Evolutionary conservation across 2,888 invertebrate species (phyloP), one percentile per base, ranked within the genome.

Genomic region (Caenorhabditis wallacei): DNA sequence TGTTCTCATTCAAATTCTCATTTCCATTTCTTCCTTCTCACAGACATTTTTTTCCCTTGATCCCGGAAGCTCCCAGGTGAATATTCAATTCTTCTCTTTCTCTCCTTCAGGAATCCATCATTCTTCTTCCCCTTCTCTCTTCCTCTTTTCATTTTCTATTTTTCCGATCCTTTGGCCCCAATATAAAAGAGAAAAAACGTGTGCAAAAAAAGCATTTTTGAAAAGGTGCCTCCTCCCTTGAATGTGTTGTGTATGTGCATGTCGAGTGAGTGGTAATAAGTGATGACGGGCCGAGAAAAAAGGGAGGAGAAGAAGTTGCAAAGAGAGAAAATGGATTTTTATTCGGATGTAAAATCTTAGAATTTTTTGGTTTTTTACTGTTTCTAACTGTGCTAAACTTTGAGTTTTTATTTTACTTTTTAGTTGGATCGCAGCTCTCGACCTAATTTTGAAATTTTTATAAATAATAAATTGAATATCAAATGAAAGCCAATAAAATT

Each of bases 251-350:
- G 37, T 56, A 16, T 57, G 51, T 48, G 51, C 59, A 66, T 46
- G 57, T 74, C 72, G 74, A 74, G 71, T 63, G 59, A 74, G 75
- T 37, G 76, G 76, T 76, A 76, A 76, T 76, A 76, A 76, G 76
- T 69, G 68, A 76, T 61, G 76, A 68, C 66, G 72, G 57, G 43
- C 35, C 7, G n/a, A n/a, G 20, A 11, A n/a, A 13, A 56, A 26
- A 22, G 51, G 18, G 24, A 30, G 35, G 18, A 35, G 40, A 53
- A 40, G 40, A 40, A 40, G 40, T 40, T 40, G 40, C 13, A 40
- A 13, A 40, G 16, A 8, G 13, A 30, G 30, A 30, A 16, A 40
- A 8, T 53, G 61, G 35, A 51, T 71, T 66, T 66, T 51, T 64
- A 16, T 26, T 54, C 18, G 10, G 35, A 18, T 18, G 59, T 10